phyloP scores from a whole-genome alignment of 1,140 invertebrate genomes.

The Uloborus diversus region DNA sequence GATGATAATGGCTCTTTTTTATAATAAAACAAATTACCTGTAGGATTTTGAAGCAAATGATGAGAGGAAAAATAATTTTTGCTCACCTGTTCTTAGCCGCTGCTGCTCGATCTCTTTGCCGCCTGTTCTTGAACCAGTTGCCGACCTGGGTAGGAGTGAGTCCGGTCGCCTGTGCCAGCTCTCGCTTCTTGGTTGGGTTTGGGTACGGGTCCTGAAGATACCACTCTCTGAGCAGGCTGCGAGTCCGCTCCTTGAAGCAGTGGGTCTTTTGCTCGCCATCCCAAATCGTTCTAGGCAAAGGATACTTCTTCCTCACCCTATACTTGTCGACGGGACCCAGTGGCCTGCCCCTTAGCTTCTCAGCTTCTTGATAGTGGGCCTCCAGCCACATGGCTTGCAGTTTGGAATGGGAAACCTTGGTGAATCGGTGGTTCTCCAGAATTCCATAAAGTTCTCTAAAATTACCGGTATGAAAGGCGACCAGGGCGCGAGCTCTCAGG shows the following conservation, averaged over 20 bases:
- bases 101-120: conserved; percentile 97
- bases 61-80: too few relatives aligned
- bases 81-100: conserved; percentile 98
- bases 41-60: too few relatives aligned
- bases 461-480: conserved; percentile 95
- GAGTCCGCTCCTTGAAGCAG: conserved; percentile 98
- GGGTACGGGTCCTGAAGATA: conserved; percentile 99
- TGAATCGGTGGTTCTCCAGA: conserved; percentile 95
- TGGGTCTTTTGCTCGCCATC: conserved; percentile 99
- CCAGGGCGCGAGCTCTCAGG: conserved; percentile 92
- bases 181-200: conserved; percentile 98
- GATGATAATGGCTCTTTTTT: too few relatives aligned
- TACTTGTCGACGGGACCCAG: conserved; percentile 99
- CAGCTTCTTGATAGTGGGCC: conserved; percentile 98
- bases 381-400: conserved; percentile 96
- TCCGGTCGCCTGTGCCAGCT: conserved; percentile 95
- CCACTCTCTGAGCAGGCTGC: conserved; percentile 95
- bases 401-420: conserved; percentile 95
- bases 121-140: conserved; percentile 99
- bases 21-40: too few relatives aligned
- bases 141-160: conserved; percentile 99
- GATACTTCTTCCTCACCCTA: conserved; percentile 98
- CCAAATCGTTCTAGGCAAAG: conserved; percentile 97
- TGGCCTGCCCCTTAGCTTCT: conserved; percentile 92
- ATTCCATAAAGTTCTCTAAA: conserved; percentile 94